These are phyloP conservation scores for Phataginus tetradactyla DNA, from an alignment of 2,797 vertebrate species.

Conservation along the genomic window DNA sequence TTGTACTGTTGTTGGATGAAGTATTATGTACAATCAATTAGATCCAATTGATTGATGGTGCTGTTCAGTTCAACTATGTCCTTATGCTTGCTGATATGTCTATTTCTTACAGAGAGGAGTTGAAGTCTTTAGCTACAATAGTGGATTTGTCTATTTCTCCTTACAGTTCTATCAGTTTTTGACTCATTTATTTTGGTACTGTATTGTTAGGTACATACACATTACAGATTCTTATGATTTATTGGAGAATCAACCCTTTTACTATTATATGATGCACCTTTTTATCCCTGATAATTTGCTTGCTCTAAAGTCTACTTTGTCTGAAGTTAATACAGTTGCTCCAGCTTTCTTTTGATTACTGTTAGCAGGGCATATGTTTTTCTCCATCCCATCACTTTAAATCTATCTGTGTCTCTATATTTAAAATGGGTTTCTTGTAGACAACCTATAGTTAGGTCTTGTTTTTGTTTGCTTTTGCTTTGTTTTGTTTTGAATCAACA, in stretches of 20 bases:
- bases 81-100: background rate
- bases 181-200: background rate
- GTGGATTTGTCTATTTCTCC: background rate
- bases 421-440: background rate
- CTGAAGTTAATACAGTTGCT: background rate
- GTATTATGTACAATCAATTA: background rate
- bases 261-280: background rate
- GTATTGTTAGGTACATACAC: background rate
- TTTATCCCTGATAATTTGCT: background rate
- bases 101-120: background rate
- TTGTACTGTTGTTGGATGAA: background rate
- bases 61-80: background rate
- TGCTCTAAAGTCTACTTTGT: background rate
- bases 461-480: background rate
- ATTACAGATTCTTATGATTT: background rate
- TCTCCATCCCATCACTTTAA: background rate
- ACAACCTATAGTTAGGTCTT: background rate
- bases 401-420: background rate
- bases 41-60: background rate
- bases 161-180: background rate
- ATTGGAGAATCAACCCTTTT: background rate
- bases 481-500: background rate
- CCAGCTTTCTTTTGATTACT: background rate
- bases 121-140: background rate
- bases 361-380: background rate